Base-by-base conservation (phyloP, 2,888 invertebrate species). In the Eupeodes luniger region DNA sequence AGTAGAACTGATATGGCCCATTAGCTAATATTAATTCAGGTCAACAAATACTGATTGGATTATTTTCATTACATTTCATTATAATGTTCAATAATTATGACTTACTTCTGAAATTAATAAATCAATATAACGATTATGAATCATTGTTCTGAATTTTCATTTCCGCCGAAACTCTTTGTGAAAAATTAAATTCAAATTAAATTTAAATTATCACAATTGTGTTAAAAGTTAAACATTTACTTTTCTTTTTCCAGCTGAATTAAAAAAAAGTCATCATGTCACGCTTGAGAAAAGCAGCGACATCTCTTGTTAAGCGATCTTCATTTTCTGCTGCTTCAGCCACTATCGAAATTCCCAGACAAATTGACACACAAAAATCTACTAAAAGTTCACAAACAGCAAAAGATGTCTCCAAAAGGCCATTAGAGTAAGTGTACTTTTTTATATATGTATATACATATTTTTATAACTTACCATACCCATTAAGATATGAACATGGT, bases 271-370 rank as follows among this genome's bases (percentile, higher is more conserved):
- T 0, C 34, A 36, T 66, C 64, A 90, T 90, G 90, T 86, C 88
- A 1, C 85, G 91, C 85, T 90, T 93, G 89, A 90, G 91, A 67
- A 92, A 92, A 90, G 91, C 92, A 90, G 91, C 92, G 12, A 90
- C 90, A 36, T 90, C 91, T 47, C 89, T 93, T 64, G 91, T 93
- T 64, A 91, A 91, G 85, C 91, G 93, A 44, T 91, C 91, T 49
- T 91, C 92, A 61, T 93, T 91, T 90, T 92, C 93, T 11, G 91
- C 93, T 19, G 91, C 92, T 19, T 84, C 85, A 10, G 47, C 89
- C 66, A 82, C 88, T 16, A 85, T 82, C 16, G 74, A 69, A 83
- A 66, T 82, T 53, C 81, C 88, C 47, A 27, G 83, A 11, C n/a
- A 69, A 36, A 16, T 84, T 27, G 70, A 77, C 19, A 12, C 79